Base-by-base conservation (phyloP, 2,888 invertebrate species). In the Ormia ochracea region DNA sequence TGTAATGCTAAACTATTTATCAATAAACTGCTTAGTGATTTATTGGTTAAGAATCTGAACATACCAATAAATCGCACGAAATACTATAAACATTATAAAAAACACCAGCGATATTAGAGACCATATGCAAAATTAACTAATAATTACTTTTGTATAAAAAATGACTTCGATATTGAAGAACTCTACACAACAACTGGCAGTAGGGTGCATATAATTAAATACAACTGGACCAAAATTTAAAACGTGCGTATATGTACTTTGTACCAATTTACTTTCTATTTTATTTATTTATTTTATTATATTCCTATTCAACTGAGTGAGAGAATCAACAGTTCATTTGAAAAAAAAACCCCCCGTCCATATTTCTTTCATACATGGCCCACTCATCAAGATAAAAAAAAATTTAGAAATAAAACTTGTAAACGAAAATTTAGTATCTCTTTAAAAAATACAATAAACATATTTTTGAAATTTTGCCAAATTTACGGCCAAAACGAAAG, bases 391-490 rank as follows among this genome's bases (percentile, higher is more conserved):
- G 74, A 65, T 70, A 56, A 23, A 76, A n/a, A n/a, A 54, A 12
- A 63, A 12, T 17, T 70, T 69, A 14, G 9, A 12, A 66, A 74
- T 43, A 3, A 65, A 56, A 45, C 43, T 63, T 52, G 43, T 63
- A 54, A 73, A 56, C 31, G 31, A 52, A 74, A 74, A 74, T 43
- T 74, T 66, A 58, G 41, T 50, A 58, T 66, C 23, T 58, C 63
- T 63, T 56, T 45, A 41, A 73, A 65, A 73, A 12, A 48, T 41
- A 41, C 23, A 58, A 74, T 21, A 66, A 58, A 66, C 38, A 56
- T 33, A 41, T 68, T 54, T 73, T 78, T 78, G 78, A 68, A 33
- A 31, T 12, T 54, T 73, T 73, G 78, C 78, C 78, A 78, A 73
- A 78, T 70, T 66, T 72, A 31, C 17, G 54, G 50, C 10, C 28